These are phyloP conservation scores for Nannospalax galili DNA, from an alignment of 2,113 vertebrate species.

Conservation along the genomic window DNA sequence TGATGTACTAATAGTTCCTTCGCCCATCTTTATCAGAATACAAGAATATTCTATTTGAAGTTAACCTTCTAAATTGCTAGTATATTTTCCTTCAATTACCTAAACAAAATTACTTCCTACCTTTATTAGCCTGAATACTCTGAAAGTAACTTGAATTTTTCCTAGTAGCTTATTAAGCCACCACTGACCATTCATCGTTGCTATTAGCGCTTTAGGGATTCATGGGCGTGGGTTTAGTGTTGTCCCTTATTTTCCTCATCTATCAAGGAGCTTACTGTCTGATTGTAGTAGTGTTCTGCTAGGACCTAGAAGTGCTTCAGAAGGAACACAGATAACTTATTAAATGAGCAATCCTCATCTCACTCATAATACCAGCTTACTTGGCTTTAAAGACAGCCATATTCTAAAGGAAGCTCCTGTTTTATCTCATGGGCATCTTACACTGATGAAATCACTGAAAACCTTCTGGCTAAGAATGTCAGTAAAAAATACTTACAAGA, in stretches of 20 bases:
- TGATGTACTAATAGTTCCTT: not conserved
- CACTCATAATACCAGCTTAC: not conserved
- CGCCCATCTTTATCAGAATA: not conserved
- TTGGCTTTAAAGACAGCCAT: conserved; percentile 7
- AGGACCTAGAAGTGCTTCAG: not conserved
- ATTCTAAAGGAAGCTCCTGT: conserved; percentile 30
- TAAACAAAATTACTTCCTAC: conserved; percentile 1
- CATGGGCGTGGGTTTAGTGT: not conserved
- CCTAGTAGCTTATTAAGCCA: not conserved
- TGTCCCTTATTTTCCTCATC: not conserved
- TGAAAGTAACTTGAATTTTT: conserved; percentile 48
- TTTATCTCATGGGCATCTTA: not conserved
- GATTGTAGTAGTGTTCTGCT: not conserved
- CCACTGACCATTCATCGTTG: conserved; percentile 14
- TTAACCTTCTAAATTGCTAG: conserved; percentile 2
- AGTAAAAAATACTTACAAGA: not conserved
- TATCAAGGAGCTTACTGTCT: not conserved
- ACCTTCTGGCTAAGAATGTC: not conserved
- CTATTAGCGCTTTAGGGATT: not conserved
- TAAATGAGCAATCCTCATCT: conserved; percentile 15
- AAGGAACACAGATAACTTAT: not conserved
- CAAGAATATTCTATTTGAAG: conserved; percentile 31
- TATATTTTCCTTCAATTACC: conserved; percentile 34
- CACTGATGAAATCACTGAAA: not conserved
- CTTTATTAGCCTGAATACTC: conserved; percentile 1